Percentiles rank a stretch among this genome's conserved stretches.
phyloP scores from a whole-genome alignment of 2,113 vertebrate species.

The Callipepla californica region DNA sequence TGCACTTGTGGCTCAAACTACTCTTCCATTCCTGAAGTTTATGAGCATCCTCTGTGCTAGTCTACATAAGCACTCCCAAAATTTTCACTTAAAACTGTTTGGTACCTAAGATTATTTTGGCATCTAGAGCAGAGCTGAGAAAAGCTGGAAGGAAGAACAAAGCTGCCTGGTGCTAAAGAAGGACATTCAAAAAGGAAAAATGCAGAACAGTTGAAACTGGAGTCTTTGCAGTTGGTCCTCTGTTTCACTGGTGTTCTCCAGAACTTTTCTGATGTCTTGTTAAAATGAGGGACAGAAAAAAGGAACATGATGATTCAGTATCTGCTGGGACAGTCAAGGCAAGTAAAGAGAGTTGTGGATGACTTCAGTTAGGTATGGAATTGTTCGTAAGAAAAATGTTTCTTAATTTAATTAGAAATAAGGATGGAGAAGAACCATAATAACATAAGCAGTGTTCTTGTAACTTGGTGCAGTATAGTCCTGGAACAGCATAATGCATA shows the following conservation, averaged over 20 bases:
- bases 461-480: neutral
- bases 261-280: neutral
- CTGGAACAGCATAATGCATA: fast-evolving
- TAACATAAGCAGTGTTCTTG: neutral
- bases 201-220: neutral
- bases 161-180: neutral
- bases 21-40: neutral
- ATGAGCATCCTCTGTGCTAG: neutral
- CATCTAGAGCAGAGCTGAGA: neutral
- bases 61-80: neutral
- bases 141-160: neutral
- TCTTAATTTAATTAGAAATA: neutral
- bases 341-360: neutral
- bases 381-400: neutral
- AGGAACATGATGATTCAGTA: neutral
- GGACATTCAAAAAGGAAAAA: neutral
- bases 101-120: neutral
- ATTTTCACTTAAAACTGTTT: neutral
- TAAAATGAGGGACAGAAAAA: neutral
- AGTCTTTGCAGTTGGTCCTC: neutral
- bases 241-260: neutral
- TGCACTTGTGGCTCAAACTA: neutral
- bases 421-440: neutral
- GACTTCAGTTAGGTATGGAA: neutral
- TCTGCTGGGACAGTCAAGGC: neutral